Percentiles rank a stretch among this genome's conserved stretches.
Evolutionary conservation across 92 coral and sea anemone genomes (phyloP).

Genomic region (Nematostella vectensis): DNA sequence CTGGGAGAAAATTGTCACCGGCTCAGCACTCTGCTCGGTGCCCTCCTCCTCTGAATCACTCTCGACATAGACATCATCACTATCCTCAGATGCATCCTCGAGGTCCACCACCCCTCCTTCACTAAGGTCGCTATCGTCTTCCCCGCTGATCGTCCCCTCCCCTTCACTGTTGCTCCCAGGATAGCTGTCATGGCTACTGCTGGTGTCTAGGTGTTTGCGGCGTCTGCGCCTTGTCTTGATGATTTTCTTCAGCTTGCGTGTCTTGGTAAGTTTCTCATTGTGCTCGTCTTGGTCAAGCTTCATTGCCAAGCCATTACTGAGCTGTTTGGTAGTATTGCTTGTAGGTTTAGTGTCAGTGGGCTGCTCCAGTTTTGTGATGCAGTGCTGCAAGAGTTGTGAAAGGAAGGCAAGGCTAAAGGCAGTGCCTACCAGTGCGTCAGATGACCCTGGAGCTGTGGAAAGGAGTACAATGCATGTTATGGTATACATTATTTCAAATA

Average conservation of each 20-base stretch:
- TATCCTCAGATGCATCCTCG: slow-evolving; percentile 70
- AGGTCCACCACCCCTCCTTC: slow-evolving; percentile 85
- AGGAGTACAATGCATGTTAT: no score
- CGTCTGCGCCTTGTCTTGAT: slow-evolving; percentile 81
- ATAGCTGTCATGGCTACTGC: slow-evolving; percentile 64
- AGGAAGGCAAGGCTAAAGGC: slow-evolving; percentile 70
- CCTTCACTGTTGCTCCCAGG: slow-evolving; percentile 79
- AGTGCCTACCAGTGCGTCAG: slow-evolving; percentile 61
- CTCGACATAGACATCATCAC: slow-evolving; percentile 79
- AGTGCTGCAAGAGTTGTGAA: slow-evolving; percentile 65
- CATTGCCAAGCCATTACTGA: slow-evolving; percentile 32
- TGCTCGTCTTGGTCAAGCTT: slow-evolving; percentile 15
- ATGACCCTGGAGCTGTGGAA: slow-evolving; percentile 40
- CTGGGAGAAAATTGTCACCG: slow-evolving; percentile 34
- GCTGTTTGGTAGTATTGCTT: slow-evolving; percentile 7
- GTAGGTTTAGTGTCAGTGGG: background rate
- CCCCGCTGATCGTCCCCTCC: slow-evolving; percentile 51
- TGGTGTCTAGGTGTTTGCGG: slow-evolving; percentile 49
- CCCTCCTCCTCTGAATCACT: slow-evolving; percentile 73
- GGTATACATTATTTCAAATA: no score
- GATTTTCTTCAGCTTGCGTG: slow-evolving; percentile 52
- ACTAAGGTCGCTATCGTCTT: slow-evolving; percentile 91
- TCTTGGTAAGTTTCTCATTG: slow-evolving; percentile 38
- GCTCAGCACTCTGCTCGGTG: slow-evolving; percentile 8
- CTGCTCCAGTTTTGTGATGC: slow-evolving; percentile 49